Evolutionary conservation across 2,888 invertebrate species (phyloP).

Genomic region (Crematogaster levior): DNA sequence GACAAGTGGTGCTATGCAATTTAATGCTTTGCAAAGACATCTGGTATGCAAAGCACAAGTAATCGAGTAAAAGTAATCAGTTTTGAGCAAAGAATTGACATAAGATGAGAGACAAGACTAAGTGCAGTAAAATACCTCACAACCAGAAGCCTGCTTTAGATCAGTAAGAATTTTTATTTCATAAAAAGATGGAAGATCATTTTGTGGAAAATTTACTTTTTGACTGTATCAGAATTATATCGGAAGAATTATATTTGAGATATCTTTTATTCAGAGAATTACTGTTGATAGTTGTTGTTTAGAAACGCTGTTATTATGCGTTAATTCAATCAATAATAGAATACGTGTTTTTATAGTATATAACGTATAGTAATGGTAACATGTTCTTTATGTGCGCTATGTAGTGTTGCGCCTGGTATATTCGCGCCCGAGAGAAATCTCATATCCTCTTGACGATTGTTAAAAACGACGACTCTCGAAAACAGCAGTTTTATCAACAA

Average conservation of each 20-base stretch:
- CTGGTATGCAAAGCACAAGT: conserved; percentile 34
- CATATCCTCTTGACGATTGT: too few species aligned
- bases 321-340: conserved; percentile 3
- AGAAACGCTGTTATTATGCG: too few species aligned
- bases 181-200: background rate
- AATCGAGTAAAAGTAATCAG: conserved; percentile 63
- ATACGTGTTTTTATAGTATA: background rate
- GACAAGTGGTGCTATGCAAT: conserved; percentile 58
- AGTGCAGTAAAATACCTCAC: background rate
- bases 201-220: conserved; percentile 5
- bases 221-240: background rate
- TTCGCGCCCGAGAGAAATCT: too few species aligned
- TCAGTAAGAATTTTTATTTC: background rate
- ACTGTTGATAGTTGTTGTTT: too few species aligned
- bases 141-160: background rate
- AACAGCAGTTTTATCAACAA: too few species aligned
- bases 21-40: conserved; percentile 53
- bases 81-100: conserved; percentile 50
- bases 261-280: background rate
- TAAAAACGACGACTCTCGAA: too few species aligned
- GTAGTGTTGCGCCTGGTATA: too few species aligned
- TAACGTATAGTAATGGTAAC: background rate
- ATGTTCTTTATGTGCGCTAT: background rate
- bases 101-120: background rate
- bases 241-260: background rate